Conservation (phyloP, 2,113 vertebrate species). For the Rallus limicola region DNA sequence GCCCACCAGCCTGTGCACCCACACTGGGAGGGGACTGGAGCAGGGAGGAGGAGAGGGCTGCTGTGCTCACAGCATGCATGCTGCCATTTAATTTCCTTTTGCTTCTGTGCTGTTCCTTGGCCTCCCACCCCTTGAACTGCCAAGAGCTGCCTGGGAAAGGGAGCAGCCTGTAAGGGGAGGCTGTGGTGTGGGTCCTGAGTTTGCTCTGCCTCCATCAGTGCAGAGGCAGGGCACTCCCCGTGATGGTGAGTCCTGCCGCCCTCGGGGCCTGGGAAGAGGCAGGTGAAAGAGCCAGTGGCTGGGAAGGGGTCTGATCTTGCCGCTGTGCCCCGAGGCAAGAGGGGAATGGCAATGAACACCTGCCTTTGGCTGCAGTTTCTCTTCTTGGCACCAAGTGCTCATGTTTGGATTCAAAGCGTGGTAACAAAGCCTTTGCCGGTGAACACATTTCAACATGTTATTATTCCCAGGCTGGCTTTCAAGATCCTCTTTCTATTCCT, state of each 20-base stretch:
- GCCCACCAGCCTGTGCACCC: fast-evolving
- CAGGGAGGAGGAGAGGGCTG: neutral
- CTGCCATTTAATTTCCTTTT: neutral
- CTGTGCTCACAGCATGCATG: fast-evolving
- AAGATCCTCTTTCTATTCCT: conserved; percentile 68
- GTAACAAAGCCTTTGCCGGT: conserved; percentile 62
- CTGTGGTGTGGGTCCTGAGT: fast-evolving
- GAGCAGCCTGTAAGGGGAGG: neutral
- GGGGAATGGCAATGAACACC: conserved; percentile 67
- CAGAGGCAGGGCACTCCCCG: neutral
- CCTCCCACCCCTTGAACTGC: neutral
- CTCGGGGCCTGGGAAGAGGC: neutral
- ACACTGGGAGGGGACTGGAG: neutral
- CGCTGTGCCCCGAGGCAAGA: conserved; percentile 17
- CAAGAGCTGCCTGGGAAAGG: neutral
- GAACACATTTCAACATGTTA: conserved; percentile 68
- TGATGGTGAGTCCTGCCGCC: neutral
- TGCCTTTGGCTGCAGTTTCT: conserved; percentile 61
- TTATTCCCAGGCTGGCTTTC: conserved; percentile 61
- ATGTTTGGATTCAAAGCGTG: conserved; percentile 26
- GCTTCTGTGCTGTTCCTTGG: neutral
- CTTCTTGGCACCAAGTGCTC: neutral
- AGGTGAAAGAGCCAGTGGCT: conserved; percentile 65
- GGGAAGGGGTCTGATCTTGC: conserved; percentile 64
- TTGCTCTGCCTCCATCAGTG: fast-evolving